Base-by-base conservation (phyloP, 2,113 vertebrate genomes). In the Origma solitaria region DNA sequence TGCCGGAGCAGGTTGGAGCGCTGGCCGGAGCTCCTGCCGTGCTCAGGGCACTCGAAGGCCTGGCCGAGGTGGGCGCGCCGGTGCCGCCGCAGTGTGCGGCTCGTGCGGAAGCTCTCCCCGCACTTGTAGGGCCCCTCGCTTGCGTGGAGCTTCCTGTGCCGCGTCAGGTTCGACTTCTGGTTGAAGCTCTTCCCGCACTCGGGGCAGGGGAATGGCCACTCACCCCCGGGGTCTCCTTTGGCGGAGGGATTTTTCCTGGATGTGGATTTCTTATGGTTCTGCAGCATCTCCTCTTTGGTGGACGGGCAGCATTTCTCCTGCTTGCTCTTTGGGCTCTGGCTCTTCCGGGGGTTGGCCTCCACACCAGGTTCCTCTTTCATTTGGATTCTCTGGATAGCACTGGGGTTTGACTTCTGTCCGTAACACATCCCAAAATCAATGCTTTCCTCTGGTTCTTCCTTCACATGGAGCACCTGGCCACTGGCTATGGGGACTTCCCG, bases 101-200 rank as follows among this genome's bases (percentile, higher is more conserved):
- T 79, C 95, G 91, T 91, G 42, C 87, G 73, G 60, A 96, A 96
- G 42, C 61, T 96, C 79, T 96, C 94, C 22, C 95, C 70, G 0
- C 94, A 92, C 60, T 68, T 94, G 58, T 91, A 94, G 0, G 83
- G 94, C 33, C 92, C 94, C 69, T 95, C 64, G 0, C 86, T 90
- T 0, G 66, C 83, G 87, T 96, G 96, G 51, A 96, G 95, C 83
- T 95, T 96, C 45, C 68, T 88, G 82, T 96, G 94, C 6, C 94
- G 92, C 25, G 90, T 96, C 64, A 96, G 88, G 42, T 94, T 96
- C 0, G 90, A 96, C 24, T 97, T 97, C 69, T 94, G 96, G 12
- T 60, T 92, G 77, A 97, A 97, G 47, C 28, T 50, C 58, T 94
- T 94, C 60, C 88, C 51, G 0, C 96, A 95, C 31, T 93, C 92